Evolutionary conservation across 2,113 vertebrate species (phyloP), one percentile per base, ranked within the genome.

Genomic region (Brachionichthys hirsutus): DNA sequence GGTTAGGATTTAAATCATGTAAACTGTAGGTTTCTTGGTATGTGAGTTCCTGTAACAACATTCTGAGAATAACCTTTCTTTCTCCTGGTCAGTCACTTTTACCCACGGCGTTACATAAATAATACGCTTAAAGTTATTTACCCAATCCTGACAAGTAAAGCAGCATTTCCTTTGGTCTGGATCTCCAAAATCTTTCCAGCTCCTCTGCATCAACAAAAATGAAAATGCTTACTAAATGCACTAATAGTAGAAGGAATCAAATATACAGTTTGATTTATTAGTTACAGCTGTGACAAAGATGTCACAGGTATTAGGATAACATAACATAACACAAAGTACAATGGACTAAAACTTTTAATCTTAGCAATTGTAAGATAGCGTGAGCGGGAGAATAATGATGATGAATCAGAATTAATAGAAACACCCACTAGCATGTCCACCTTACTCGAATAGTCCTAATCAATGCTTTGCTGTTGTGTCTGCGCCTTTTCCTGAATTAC

Each of bases 401-500:
- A 36, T 62, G n/a, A 57, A 46, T 57, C 5, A 42, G n/a, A 6
- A 3, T 30, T 6, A 8, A 30, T 8, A 30, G 24, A 8, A 30
- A 30, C 24, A 30, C 24, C 24, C 24, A 30, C 24, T 13, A 15
- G 0, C 43, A 20, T 14, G 20, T 40, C 52, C 16, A 49, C 17
- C 46, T 36, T 40, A 20, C 15, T 67, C 12, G 41, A 73, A 30
- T 19, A 19, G 6, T 36, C 24, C 38, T 49, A 41, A 44, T 75
- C 17, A 49, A 19, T 20, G n/a, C 1, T 35, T 46, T 77, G 24
- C 17, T 17, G 12, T 51, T 41, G 36, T 38, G 44, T 42, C 45
- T 60, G 22, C 59, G 11, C 24, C 30, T 54, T 54, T 61, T 54
- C 12, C 42, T 58, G 8, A 45, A 55, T 62, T 17, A 20, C 34